These are phyloP conservation scores for Leptinotarsa tumamoca DNA, from an alignment of 2,888 invertebrate genomes.

Conservation along the genomic window DNA sequence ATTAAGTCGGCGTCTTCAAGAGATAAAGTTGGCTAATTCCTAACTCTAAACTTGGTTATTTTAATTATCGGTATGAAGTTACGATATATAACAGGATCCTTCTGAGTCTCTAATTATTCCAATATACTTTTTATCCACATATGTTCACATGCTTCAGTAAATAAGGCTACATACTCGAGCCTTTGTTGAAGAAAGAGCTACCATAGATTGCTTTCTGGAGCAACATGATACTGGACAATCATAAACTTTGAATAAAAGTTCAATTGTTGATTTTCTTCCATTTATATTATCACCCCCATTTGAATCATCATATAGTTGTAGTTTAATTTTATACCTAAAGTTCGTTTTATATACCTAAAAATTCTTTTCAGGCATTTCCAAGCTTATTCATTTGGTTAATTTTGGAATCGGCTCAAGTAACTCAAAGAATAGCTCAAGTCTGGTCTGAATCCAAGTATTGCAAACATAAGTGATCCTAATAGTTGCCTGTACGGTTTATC, in stretches of 20 bases:
- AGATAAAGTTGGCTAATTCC: too few species aligned
- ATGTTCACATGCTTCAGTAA: neutral
- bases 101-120: neutral
- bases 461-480: neutral
- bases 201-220: neutral
- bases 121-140: neutral
- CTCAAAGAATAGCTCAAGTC: neutral
- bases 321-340: neutral
- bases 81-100: neutral
- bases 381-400: neutral
- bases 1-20: too few species aligned
- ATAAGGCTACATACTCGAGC: neutral
- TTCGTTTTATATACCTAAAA: neutral
- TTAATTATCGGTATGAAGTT: too few species aligned
- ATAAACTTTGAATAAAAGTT: neutral
- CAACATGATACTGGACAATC: neutral
- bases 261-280: neutral
- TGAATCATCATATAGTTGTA: neutral
- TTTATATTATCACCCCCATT: neutral
- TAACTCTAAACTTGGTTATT: too few species aligned
- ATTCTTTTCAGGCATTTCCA: neutral
- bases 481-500: neutral
- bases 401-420: slow-evolving; percentile 1
- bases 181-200: neutral
- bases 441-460: neutral